Evolutionary conservation across 2,888 invertebrate genomes (phyloP), one percentile per base, ranked within the genome.

Genomic region (Erebia ligea): DNA sequence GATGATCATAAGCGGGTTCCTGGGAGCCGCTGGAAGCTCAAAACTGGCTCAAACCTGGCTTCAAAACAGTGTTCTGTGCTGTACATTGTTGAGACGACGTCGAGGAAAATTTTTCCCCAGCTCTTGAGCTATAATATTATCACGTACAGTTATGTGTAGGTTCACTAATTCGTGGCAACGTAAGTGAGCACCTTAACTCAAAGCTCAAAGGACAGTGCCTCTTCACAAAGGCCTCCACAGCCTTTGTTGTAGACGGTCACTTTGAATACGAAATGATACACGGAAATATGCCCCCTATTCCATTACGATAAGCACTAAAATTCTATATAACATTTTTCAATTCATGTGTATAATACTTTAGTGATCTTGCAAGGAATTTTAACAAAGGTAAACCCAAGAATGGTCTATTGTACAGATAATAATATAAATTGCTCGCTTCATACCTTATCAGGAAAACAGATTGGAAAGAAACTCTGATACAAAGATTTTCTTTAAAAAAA

Each of bases 121-220:
- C 34, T 34, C 34, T 34, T 34, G 34, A 34, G 34, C 6, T 34
- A 34, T 6, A 6, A 1, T 34, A 34, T 34, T 6, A 6, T 34
- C 34, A 34, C 19, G 9, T 10, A 21, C 17, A 54, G 54, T 5
- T 21, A 21, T 21, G 10, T 56, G 11, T 11, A 25, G 56, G 15
- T 62, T 62, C 2, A 45, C 34, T 45, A 61, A 19, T 61, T 50
- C 52, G 34, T 50, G 52, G n/a, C 63, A 11, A 21, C 4, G 19
- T 52, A 9, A 50, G 13, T 40, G 13, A 40, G 54, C 40, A 34
- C 34, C 64, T 64, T 64, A 17, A 40, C 34, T 64, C 64, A 64
- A 64, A 64, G 54, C 69, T 73, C 70, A 71, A 74, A 68, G 66
- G 72, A 72, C 69, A 72, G 70, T 68, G 69, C 66, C 70, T 75